Conservation (phyloP, 1,140 invertebrate genomes). For the Adoxophyes honmai region DNA sequence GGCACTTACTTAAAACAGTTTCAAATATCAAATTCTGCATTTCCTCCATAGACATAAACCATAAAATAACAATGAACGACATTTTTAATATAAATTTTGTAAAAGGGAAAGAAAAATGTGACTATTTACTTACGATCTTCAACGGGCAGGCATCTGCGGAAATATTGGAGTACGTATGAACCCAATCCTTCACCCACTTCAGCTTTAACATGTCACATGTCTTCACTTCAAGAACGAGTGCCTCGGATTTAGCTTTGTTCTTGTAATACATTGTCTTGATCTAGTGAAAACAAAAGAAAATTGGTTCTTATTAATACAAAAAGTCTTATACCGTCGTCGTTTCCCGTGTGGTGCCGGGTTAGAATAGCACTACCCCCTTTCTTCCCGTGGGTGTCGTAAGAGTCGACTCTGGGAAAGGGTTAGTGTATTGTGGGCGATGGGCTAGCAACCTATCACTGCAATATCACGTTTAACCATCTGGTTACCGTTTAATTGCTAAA, state of each 20-base stretch:
- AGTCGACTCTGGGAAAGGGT: too few relatives aligned
- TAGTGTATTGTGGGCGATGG: too few relatives aligned
- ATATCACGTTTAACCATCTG: too few relatives aligned
- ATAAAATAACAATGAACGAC: background rate
- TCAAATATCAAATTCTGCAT: background rate
- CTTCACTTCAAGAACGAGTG: background rate
- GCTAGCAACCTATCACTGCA: too few relatives aligned
- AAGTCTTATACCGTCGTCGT: too few relatives aligned
- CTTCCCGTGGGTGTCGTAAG: too few relatives aligned
- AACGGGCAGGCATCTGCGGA: background rate
- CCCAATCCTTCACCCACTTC: background rate
- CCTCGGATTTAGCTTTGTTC: background rate
- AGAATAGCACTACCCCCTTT: too few relatives aligned
- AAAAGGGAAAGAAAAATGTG: background rate
- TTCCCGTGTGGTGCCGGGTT: too few relatives aligned
- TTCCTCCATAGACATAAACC: background rate
- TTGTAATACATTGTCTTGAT: conserved; percentile 3
- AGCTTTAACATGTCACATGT: background rate
- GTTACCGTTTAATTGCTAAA: too few relatives aligned
- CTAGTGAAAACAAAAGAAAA: background rate
- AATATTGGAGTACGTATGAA: background rate
- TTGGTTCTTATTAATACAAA: too few relatives aligned
- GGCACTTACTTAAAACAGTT: background rate
- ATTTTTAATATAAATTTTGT: background rate
- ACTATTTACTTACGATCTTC: background rate